Evolutionary conservation across 2,797 vertebrate genomes (phyloP), one percentile per base, ranked within the genome.

Genomic region (Ptychadena robeensis): DNA sequence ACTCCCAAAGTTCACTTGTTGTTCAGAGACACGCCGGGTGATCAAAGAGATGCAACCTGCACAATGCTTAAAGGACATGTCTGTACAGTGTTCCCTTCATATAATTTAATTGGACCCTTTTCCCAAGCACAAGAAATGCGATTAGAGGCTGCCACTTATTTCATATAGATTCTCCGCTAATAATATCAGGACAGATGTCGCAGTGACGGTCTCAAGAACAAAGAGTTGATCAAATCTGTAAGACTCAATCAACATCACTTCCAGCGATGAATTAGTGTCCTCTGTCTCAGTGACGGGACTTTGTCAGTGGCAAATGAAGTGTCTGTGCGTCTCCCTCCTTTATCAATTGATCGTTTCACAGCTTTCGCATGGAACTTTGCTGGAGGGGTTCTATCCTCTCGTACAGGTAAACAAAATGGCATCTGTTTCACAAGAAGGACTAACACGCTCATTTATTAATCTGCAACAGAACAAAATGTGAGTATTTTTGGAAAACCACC

Each of bases 201-300:
- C 67, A 14, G 30, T 80, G 78, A 80, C 37, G 53, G 71, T 80
- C 67, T 80, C 78, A 80, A 80, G 78, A 80, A 80, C 78, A 70
- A 80, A 70, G 67, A 63, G 66, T 70, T 80, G 53, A 70, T 80
- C 78, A 80, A 57, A 79, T 79, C 76, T 79, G 76, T 79, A 79
- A 48, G 53, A 48, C 76, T 79, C 76, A 79, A 79, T 79, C 76
- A 79, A 28, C 40, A 69, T 79, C 76, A 79, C 76, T 79, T 79
- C 40, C 64, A 79, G 76, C 76, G 67, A 79, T 79, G 76, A 79
- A 79, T 79, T 79, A 79, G 67, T 30, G 69, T 57, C 64, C 27
- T 2, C 65, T 68, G 76, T 79, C 64, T 68, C 44, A 44, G 65
- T 79, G 65, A 79, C 57, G 76, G 76, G 76, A 79, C 76, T 69